Evolutionary conservation across 1,140 invertebrate species (phyloP).

Genomic region (Physella acuta): DNA sequence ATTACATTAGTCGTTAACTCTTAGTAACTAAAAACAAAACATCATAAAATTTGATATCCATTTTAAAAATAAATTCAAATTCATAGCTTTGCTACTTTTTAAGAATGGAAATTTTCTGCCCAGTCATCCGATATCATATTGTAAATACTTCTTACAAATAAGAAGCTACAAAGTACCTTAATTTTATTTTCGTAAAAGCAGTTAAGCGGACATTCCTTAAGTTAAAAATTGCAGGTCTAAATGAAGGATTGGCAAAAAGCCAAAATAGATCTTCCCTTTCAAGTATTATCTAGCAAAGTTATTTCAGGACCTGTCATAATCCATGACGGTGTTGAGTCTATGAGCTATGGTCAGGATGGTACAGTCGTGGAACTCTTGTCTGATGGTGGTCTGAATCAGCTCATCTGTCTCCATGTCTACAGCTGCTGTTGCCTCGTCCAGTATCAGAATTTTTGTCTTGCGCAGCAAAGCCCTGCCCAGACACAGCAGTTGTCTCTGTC

Average conservation of each 20-base stretch:
- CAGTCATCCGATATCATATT: neutral
- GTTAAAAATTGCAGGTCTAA: neutral
- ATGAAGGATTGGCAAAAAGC: too few species aligned
- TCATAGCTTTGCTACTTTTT: too few species aligned
- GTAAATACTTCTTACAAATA: neutral
- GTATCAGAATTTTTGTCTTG: constrained; percentile 21
- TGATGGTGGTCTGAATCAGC: constrained; percentile 73
- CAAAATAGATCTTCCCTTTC: too few species aligned
- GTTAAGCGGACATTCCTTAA: neutral
- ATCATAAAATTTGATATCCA: too few species aligned
- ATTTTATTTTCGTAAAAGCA: neutral
- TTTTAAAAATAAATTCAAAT: too few species aligned
- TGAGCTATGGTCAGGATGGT: constrained; percentile 75
- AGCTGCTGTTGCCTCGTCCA: constrained; percentile 24
- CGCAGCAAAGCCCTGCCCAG: constrained; percentile 13
- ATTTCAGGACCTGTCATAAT: constrained; percentile 61
- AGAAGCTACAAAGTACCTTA: neutral
- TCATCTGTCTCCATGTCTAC: constrained; percentile 27
- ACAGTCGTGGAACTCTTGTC: constrained; percentile 71
- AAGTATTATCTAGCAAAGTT: neutral
- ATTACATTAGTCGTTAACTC: too few species aligned
- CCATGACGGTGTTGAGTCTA: constrained; percentile 72
- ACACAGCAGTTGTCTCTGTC: constrained; percentile 25
- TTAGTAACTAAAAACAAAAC: too few species aligned
- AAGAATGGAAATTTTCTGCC: too few species aligned